Evolutionary conservation across 2,113 vertebrate species (phyloP).

Genomic region (Sylvilagus bachmani): DNA sequence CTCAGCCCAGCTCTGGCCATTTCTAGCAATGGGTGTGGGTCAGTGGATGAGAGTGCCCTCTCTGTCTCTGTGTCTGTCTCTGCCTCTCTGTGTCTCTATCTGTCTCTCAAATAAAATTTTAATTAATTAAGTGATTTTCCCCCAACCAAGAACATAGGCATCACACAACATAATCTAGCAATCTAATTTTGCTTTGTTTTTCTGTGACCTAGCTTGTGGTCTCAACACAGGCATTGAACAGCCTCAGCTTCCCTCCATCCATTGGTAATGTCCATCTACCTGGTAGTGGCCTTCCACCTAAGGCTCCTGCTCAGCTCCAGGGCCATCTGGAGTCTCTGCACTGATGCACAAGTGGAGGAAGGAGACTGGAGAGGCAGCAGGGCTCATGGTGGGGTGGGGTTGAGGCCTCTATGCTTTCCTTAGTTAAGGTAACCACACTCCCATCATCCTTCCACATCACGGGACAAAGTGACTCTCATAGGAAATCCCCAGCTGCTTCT

Average conservation of each 20-base stretch:
- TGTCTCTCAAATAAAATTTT: too few relatives aligned
- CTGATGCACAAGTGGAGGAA: too few relatives aligned
- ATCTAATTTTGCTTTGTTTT: not conserved
- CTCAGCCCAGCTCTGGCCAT: too few relatives aligned
- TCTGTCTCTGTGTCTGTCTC: too few relatives aligned
- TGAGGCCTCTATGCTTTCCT: not conserved
- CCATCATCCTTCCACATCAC: not conserved
- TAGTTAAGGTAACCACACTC: not conserved
- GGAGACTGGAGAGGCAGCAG: not conserved
- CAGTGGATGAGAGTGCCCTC: too few relatives aligned
- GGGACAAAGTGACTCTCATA: not conserved
- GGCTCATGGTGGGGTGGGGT: accelerated
- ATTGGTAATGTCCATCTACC: not conserved
- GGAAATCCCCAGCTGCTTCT: not conserved
- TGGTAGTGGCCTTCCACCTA: not conserved
- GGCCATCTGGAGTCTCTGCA: not conserved
- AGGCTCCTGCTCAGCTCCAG: not conserved
- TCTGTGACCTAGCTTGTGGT: too few relatives aligned
- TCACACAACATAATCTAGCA: not conserved
- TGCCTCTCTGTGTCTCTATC: too few relatives aligned
- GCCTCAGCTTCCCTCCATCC: too few relatives aligned
- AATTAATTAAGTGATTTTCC: too few relatives aligned
- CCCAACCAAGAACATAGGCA: not conserved
- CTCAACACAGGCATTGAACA: too few relatives aligned
- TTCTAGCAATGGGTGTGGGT: too few relatives aligned